Evolutionary conservation across 2,113 vertebrate species (phyloP), one percentile per base, ranked within the genome.

Genomic region (Scatophagus argus): DNA sequence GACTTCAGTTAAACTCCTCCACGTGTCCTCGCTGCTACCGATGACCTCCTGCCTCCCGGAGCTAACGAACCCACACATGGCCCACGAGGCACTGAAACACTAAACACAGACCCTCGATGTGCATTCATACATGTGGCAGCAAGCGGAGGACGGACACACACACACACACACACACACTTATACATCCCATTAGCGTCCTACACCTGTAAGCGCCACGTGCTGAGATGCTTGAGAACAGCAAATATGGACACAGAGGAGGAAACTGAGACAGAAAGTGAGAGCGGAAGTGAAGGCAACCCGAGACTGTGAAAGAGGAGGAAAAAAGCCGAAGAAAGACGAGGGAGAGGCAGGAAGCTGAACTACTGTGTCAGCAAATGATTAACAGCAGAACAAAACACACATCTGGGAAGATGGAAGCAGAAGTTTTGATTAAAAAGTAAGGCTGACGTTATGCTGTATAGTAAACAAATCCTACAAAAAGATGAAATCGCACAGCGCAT

Each of bases 301-400:
- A 23, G 52, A 16, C 0, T 38, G 52, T 19, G 17, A 49, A 14
- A 11, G 19, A 66, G 1, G n/a, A n/a, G n/a, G n/a, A n/a, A 31
- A 58, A 43, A 31, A 32, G n/a, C 23, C 3, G 8, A 23, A 23
- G 5, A 44, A 8, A 43, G 23, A 58, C 21, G 2, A 16, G 13
- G 23, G 29, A 58, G 44, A 51, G 52, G 23, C 21, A 39, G 39
- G 39, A 69, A 49, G 60, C 8, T 1, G 36, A 71, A 74, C 7
- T 4, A 39, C 52, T 38, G 60, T 27, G 69, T 85, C 84, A 79
- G 86, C 73, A 74, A 55, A 74, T 77, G 63, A 83, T 88, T 70
- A 73, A 62, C n/a, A n/a, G n/a, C n/a, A n/a, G n/a, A n/a, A n/a
- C 17, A 11, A 29, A 60, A 64, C 51, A 23, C 11, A n/a, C 34